Evolutionary conservation across 2,113 vertebrate species (phyloP).

Genomic region (Anser cygnoides): DNA sequence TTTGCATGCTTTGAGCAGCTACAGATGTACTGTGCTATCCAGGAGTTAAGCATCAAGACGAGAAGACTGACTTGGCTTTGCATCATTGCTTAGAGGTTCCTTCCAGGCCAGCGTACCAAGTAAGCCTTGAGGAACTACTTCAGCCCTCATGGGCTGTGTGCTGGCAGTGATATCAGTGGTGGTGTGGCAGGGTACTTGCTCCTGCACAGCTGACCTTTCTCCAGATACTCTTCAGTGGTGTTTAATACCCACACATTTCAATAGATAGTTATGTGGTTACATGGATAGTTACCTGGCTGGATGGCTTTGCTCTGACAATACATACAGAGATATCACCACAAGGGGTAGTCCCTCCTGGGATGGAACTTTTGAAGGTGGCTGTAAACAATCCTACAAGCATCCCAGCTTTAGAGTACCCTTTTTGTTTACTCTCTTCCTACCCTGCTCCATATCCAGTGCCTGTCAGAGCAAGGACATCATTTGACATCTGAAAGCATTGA

Average conservation of each 20-base stretch:
- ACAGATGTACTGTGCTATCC: background rate
- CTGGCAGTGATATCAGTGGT: background rate
- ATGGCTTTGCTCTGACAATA: background rate
- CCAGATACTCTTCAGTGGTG: background rate
- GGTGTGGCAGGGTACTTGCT: background rate
- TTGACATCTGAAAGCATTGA: background rate
- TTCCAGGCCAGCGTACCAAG: background rate
- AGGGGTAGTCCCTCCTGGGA: background rate
- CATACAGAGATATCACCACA: background rate
- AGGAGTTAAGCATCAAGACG: background rate
- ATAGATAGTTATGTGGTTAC: background rate
- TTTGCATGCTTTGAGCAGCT: background rate
- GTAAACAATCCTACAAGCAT: background rate
- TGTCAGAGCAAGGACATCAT: background rate
- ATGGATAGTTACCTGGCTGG: background rate
- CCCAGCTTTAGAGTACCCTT: background rate
- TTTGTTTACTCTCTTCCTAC: background rate
- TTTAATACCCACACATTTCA: background rate
- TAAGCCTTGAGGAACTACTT: background rate
- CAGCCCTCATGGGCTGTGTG: background rate
- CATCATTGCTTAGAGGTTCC: background rate
- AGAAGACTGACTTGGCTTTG: background rate
- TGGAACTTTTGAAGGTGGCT: background rate
- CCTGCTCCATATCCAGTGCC: background rate
- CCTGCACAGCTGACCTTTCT: background rate